Evolutionary conservation across 1,140 invertebrate species (phyloP), one percentile per base, ranked within the genome.

Genomic region (Bombus picipes): DNA sequence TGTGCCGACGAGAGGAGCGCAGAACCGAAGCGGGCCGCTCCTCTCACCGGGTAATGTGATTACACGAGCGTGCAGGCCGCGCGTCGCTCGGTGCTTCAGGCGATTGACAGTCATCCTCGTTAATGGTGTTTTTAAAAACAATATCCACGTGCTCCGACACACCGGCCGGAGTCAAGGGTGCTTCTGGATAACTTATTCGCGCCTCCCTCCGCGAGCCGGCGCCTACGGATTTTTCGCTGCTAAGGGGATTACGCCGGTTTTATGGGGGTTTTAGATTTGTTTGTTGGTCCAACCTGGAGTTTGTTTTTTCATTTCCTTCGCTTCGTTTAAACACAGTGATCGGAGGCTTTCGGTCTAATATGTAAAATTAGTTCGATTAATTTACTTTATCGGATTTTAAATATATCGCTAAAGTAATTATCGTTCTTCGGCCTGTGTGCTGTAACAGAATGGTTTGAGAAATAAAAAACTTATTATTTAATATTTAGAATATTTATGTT

Each of bases 91-190:
- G 89, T 90, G 93, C 91, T 92, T 89, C 86, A 94, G 91, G 92
- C 92, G 91, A 93, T 93, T 93, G 94, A 95, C 94, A 94, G 93
- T 95, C 94, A 95, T 95, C 93, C 94, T 90, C 91, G 92, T 93
- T 95, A 95, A 95, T 94, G 94, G 94, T 95, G 95, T 95, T 95
- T 95, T 95, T 93, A 94, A 94, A 95, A 94, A 95, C 93, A 95
- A 95, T 95, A 94, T 95, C 92, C 92, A 92, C 93, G 93, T 94
- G 93, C 90, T 92, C 89, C 76, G 66, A 57, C 53, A 62, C 41
- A 25, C 75, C 18, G 74, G 28, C 25, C n/a, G 77, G 77, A 86
- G 79, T 87, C 77, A 87, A 83, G 85, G 85, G 88, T 83, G 80
- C 85, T 89, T 65, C 70, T 66, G 87, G 74, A 32, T 68, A 83